Percentiles rank a stretch among this genome's conserved stretches.
Conservation (phyloP, 2,113 vertebrate species). For the Muntiacus muntjak region DNA sequence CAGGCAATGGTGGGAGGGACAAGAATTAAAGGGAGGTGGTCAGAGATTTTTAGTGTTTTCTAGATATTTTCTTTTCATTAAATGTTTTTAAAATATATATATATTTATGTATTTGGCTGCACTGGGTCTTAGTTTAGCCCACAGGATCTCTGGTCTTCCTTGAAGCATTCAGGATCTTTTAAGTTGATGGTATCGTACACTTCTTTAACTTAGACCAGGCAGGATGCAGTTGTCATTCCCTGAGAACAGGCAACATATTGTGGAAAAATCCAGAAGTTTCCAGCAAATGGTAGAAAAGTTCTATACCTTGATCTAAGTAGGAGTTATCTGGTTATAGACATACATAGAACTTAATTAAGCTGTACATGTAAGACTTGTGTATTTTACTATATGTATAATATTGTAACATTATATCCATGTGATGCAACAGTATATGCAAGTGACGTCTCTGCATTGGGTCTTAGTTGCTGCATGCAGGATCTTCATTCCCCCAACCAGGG, state of each 20-base stretch:
- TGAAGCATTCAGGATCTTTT: neutral
- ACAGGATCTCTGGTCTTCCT: neutral
- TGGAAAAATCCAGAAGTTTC: neutral
- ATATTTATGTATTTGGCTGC: neutral
- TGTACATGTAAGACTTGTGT: neutral
- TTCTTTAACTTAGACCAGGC: neutral
- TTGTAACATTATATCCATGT: neutral
- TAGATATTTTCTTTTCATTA: neutral
- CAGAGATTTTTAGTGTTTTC: neutral
- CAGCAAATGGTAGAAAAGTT: neutral
- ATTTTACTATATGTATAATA: neutral
- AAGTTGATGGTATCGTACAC: neutral
- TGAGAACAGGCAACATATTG: neutral
- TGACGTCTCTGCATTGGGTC: neutral
- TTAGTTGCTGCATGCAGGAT: neutral
- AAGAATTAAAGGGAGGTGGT: neutral
- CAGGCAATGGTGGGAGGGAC: neutral
- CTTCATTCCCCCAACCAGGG: neutral
- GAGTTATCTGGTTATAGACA: neutral
- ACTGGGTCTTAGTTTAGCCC: neutral
- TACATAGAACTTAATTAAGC: neutral
- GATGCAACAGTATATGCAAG: neutral
- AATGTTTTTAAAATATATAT: accelerated
- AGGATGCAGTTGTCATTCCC: neutral
- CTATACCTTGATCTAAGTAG: neutral